Evolutionary conservation across 2,888 invertebrate species (phyloP).

Genomic region (Bugulina stolonifera): DNA sequence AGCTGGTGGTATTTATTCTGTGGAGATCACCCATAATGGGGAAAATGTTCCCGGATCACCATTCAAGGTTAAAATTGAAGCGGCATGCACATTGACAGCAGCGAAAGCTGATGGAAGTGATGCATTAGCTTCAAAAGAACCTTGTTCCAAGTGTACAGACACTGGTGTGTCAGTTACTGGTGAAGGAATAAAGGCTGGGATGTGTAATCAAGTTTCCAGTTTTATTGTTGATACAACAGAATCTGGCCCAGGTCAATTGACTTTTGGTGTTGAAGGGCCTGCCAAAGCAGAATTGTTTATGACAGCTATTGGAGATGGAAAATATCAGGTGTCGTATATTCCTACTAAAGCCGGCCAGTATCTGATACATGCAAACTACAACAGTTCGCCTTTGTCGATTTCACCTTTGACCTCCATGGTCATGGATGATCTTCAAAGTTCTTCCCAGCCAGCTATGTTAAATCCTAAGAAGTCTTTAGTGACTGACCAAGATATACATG

Average conservation of each 20-base stretch:
- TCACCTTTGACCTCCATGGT: no score
- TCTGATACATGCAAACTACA: constrained; percentile 69
- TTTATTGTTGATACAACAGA: constrained; percentile 12
- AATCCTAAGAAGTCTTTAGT: no score
- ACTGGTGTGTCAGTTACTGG: not conserved
- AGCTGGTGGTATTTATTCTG: constrained; percentile 48
- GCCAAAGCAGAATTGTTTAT: constrained; percentile 73
- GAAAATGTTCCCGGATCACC: constrained; percentile 49
- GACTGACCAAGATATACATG: no score
- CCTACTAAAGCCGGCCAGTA: constrained; percentile 63
- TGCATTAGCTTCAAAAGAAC: no score
- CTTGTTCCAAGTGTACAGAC: not conserved
- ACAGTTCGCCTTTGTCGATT: constrained; percentile 62
- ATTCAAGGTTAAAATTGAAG: no score
- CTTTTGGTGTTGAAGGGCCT: constrained; percentile 69
- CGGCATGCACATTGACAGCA: no score
- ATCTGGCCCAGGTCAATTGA: constrained; percentile 74
- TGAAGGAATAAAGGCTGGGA: not conserved
- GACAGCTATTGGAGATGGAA: constrained; percentile 76
- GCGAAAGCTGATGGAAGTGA: not conserved
- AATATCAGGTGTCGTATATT: constrained; percentile 74
- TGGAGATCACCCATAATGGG: constrained; percentile 51
- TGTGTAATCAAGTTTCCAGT: not conserved
- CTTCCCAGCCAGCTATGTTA: no score
- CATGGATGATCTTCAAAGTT: no score